Base-by-base conservation (phyloP, 2,797 vertebrate species). In the Pseudocheirus occidentalis region DNA sequence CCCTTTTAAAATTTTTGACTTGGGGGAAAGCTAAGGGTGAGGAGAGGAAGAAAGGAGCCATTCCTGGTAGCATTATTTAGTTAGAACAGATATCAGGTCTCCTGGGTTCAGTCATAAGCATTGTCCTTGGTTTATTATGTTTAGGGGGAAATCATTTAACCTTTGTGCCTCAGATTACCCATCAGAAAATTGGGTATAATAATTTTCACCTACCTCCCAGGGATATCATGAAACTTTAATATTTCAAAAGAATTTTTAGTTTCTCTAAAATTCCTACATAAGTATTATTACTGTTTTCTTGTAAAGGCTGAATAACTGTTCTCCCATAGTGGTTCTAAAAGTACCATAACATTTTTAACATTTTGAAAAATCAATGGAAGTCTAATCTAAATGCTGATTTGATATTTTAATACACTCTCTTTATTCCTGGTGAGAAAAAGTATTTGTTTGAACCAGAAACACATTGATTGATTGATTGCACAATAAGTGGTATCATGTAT, bases 121-220 rank as follows among this genome's bases (percentile, higher is more conserved):
- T 91, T 87, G 92, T 56, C 94, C 89, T 93, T 55, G 31, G 90
- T 87, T 90, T 29, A 21, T 55, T 93, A 0, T 94, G 29, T 96
- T 92, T 93, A 93, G 66, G 97, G 95, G 94, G 92, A 87, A 93
- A 91, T 92, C 55, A 52, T 91, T 96, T 95, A 97, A 97, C 97
- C 98, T 98, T 97, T 0, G 97, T 98, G 98, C 98, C 98, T 98
- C 97, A 94, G 95, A 97, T 95, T 97, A 97, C 97, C 98, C 98
- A 97, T 94, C 50, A 91, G 92, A 95, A 93, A 95, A 6, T 97
- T 96, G 97, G 98, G 97, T 97, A 97, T 95, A 94, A 94, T 94
- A 96, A 92, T 96, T 91, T 92, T 97, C 95, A 97, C 96, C 98
- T 98, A 98, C 98, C 98, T 98, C 98, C 98, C 97, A 96, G 93